These are phyloP conservation scores for Mamestra configurata DNA, from an alignment of 1,140 invertebrate genomes.

Conservation along the genomic window DNA sequence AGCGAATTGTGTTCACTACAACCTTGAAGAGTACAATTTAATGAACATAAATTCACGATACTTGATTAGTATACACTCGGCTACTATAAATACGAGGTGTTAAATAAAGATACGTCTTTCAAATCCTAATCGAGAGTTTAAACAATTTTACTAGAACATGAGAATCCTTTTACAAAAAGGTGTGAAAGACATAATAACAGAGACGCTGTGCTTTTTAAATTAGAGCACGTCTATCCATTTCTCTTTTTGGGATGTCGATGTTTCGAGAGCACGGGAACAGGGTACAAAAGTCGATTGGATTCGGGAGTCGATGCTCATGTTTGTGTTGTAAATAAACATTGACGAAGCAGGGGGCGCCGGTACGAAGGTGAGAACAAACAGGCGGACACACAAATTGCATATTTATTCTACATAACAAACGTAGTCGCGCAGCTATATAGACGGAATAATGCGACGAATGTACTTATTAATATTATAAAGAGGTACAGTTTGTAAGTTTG, in stretches of 20 bases:
- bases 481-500: no score
- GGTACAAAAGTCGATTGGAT: constrained; percentile 38
- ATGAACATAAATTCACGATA: not conserved
- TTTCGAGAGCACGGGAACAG: not conserved
- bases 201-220: constrained; percentile 47
- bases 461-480: not conserved
- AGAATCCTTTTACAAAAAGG: constrained; percentile 36
- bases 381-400: constrained; percentile 27
- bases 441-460: constrained; percentile 6
- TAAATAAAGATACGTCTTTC: not conserved
- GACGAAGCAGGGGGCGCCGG: constrained; percentile 27
- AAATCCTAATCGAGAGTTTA: constrained; percentile 11
- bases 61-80: not conserved
- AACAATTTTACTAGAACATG: constrained; percentile 6
- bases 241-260: constrained; percentile 47
- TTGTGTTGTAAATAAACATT: constrained; percentile 41
- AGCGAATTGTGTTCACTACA: not conserved
- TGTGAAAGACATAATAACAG: constrained; percentile 36
- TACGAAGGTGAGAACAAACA: constrained; percentile 26
- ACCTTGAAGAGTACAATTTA: not conserved
- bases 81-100: not conserved
- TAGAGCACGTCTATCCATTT: constrained; percentile 45
- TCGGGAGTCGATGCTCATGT: constrained; percentile 22
- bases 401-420: constrained; percentile 16
- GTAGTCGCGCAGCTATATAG: constrained; percentile 14